Evolutionary conservation across 2,797 vertebrate species (phyloP), one percentile per base, ranked within the genome.

Genomic region (Acanthurus leucopareius): DNA sequence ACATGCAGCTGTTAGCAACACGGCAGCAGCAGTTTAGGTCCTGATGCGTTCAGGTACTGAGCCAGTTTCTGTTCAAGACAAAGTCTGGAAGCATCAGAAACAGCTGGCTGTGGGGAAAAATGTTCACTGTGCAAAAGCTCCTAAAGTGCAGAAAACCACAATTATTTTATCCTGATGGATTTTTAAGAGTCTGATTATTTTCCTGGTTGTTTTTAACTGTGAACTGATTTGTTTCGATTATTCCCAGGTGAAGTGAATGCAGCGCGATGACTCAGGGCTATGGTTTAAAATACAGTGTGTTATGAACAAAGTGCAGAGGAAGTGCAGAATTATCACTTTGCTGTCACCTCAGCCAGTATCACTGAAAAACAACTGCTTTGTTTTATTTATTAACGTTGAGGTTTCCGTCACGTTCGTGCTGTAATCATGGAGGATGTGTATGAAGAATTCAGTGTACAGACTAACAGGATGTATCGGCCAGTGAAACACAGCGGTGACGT

Each of bases 181-280:
- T 42, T 16, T n/a, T 20, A 40, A 4, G 25, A 28, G 28, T 54
- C 28, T 3, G 53, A 19, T 13, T 19, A 8, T 48, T 42, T 20
- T 7, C 19, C 10, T 2, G 20, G 14, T 64, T 47, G 22, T 25
- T 73, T 32, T 65, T 5, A 73, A 53, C 66, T 75, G 75, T 69
- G 57, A 60, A 72, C 1, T 15, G 11, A 5, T 67, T 20, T 2
- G 57, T 52, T 1, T n/a, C 2, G 25, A 51, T n/a, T 61, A 25
- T 76, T 82, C 60, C 74, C 49, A 54, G 25, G 54, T 48, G 15
- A 58, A 53, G 68, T 86, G 82, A 83, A 87, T 13, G 73, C 71
- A 72, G 63, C 8, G 4, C 16, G 48, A 45, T 13, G 62, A 76
- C 86, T 88, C 85, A 77, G 85, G 84, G 80, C 59, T 73, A 56